A percentile compares a stretch with the other conserved stretches of the same genome.
These are phyloP conservation scores for Teleiodes luculella DNA, from an alignment of 2,888 invertebrate species.

Conservation along the genomic window DNA sequence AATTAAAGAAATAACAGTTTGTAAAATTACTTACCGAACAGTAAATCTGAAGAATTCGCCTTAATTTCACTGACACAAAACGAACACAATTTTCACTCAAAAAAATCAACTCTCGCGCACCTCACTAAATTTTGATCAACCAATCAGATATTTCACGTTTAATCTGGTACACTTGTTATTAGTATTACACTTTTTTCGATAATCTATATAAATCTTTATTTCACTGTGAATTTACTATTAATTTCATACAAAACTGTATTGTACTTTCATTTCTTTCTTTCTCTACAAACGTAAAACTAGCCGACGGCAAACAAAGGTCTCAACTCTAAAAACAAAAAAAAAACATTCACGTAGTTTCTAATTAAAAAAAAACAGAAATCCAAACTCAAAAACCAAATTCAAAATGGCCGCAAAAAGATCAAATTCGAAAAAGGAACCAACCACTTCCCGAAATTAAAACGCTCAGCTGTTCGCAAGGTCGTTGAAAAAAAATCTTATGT, in stretches of 20 bases:
- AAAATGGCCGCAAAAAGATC: background rate
- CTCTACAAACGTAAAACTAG: too few species aligned
- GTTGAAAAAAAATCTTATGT: slow-evolving; percentile 49
- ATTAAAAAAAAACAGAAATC: background rate
- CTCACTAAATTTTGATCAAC: slow-evolving; percentile 3
- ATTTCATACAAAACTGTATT: too few species aligned
- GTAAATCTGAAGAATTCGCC: background rate
- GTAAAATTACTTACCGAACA: background rate
- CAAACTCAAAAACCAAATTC: background rate
- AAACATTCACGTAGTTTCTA: background rate
- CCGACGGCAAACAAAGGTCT: background rate
- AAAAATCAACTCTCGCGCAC: slow-evolving; percentile 7
- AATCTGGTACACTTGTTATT: background rate
- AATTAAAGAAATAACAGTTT: background rate
- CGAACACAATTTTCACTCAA: background rate
- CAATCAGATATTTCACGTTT: background rate
- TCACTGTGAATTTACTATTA: background rate
- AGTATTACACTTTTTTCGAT: background rate
- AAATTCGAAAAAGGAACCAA: background rate
- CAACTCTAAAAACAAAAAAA: background rate
- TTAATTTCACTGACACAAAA: background rate
- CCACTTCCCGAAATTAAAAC: background rate
- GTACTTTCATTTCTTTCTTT: too few species aligned
- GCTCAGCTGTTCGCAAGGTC: slow-evolving; percentile 71
- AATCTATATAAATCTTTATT: background rate